Evolutionary conservation across 2,888 invertebrate genomes (phyloP).

Genomic region (Leptogaster cylindrica): DNA sequence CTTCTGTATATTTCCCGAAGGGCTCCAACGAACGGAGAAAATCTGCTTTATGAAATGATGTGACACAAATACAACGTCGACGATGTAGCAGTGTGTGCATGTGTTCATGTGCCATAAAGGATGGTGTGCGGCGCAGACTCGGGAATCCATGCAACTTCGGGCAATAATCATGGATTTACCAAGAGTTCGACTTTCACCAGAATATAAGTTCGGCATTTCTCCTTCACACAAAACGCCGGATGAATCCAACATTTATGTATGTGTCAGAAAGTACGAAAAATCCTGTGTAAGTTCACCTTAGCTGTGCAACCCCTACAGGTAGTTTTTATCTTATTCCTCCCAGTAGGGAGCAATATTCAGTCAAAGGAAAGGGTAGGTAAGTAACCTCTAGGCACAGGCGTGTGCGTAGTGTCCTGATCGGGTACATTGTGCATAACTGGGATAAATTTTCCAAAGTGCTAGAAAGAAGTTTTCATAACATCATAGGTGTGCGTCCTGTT

Average conservation of each 20-base stretch:
- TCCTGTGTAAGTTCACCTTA: background rate
- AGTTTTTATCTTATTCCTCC: slow-evolving; percentile 15
- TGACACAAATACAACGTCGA: too few species aligned
- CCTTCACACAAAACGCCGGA: background rate
- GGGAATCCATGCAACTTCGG: too few species aligned
- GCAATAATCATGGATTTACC: too few species aligned
- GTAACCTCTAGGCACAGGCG: background rate
- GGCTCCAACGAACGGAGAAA: too few species aligned
- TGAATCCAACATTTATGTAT: background rate
- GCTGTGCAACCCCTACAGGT: slow-evolving; percentile 26
- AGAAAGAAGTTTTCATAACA: background rate
- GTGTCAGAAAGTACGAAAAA: background rate
- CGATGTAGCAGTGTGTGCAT: too few species aligned
- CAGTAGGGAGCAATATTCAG: background rate
- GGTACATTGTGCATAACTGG: slow-evolving; percentile 16
- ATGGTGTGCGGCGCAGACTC: too few species aligned
- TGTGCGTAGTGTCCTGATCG: background rate
- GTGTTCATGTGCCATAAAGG: too few species aligned
- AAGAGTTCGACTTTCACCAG: too few species aligned
- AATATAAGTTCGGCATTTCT: background rate
- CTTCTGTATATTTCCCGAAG: slow-evolving; percentile 1
- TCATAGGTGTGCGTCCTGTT: background rate
- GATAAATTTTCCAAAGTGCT: background rate
- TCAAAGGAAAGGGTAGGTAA: slow-evolving; percentile 26
- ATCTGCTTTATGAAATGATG: too few species aligned